phyloP scores from a whole-genome alignment of 2,113 vertebrate species.

The Amphiprion ocellaris region DNA sequence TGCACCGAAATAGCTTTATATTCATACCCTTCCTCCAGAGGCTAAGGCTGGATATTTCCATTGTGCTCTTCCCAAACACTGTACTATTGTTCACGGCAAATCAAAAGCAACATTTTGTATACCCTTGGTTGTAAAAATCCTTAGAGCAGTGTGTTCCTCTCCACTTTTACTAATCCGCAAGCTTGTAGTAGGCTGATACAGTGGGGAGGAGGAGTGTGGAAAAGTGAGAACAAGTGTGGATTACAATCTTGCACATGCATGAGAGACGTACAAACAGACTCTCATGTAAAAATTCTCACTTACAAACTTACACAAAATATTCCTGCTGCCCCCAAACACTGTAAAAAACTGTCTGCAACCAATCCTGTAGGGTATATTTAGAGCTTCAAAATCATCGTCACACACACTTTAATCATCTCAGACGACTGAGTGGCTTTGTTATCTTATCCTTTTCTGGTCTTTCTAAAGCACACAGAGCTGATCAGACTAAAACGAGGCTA shows the following conservation, averaged over 20 bases:
- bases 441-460: constrained; percentile 41
- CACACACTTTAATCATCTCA: constrained; percentile 43
- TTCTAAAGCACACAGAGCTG: constrained; percentile 52
- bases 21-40: constrained; percentile 37
- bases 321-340: constrained; percentile 9
- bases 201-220: constrained; percentile 20
- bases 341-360: constrained; percentile 26
- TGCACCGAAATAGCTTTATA: constrained; percentile 45
- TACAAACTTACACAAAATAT: not conserved
- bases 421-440: constrained; percentile 42
- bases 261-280: not conserved
- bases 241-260: constrained; percentile 38
- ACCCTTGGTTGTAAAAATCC: constrained; percentile 49
- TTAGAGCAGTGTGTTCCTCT: constrained; percentile 44
- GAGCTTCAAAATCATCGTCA: constrained; percentile 50
- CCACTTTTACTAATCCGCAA: constrained; percentile 57
- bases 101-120: constrained; percentile 51
- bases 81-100: constrained; percentile 42
- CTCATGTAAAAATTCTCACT: not conserved
- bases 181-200: constrained; percentile 41
- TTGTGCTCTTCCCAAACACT: constrained; percentile 47
- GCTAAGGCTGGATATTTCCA: constrained; percentile 36
- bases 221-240: constrained; percentile 48
- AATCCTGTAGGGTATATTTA: constrained; percentile 55
- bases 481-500: constrained; percentile 64